These are phyloP conservation scores for Anas bernieri DNA, from an alignment of 2,797 vertebrate genomes.

Conservation along the genomic window DNA sequence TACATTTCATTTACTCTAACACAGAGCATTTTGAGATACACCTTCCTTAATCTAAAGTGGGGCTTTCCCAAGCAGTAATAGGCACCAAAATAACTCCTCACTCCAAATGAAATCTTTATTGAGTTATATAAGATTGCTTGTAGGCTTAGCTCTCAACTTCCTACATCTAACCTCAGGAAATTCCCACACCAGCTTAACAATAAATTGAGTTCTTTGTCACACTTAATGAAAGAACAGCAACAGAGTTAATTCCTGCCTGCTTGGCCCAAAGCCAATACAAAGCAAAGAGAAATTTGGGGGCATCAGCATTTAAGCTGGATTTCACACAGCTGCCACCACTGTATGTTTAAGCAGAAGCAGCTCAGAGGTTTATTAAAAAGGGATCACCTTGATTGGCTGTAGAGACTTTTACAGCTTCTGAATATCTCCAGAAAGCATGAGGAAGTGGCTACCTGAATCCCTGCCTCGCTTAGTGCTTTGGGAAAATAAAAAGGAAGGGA, in stretches of 20 bases:
- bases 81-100: not conserved
- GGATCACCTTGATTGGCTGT: not conserved
- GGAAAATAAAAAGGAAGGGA: not conserved
- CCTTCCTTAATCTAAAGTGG: not conserved
- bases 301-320: slow-evolving; percentile 24
- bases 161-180: slow-evolving; percentile 41
- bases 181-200: slow-evolving; percentile 45
- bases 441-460: not conserved
- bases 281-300: slow-evolving; percentile 23
- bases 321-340: not conserved
- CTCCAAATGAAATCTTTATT: not conserved
- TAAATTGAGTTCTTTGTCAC: slow-evolving; percentile 54
- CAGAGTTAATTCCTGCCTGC: slow-evolving; percentile 41
- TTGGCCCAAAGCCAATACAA: not conserved
- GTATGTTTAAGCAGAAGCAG: not conserved
- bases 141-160: slow-evolving; percentile 41
- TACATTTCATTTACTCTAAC: not conserved
- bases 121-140: slow-evolving; percentile 3
- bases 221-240: slow-evolving; percentile 39
- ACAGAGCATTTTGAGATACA: not conserved
- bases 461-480: not conserved
- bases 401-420: not conserved
- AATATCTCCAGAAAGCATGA: not conserved
- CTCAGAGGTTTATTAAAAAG: not conserved
- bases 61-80: not conserved